These are phyloP conservation scores for Drosophila baimaii DNA, from an alignment of 1,140 invertebrate genomes.

Conservation along the genomic window DNA sequence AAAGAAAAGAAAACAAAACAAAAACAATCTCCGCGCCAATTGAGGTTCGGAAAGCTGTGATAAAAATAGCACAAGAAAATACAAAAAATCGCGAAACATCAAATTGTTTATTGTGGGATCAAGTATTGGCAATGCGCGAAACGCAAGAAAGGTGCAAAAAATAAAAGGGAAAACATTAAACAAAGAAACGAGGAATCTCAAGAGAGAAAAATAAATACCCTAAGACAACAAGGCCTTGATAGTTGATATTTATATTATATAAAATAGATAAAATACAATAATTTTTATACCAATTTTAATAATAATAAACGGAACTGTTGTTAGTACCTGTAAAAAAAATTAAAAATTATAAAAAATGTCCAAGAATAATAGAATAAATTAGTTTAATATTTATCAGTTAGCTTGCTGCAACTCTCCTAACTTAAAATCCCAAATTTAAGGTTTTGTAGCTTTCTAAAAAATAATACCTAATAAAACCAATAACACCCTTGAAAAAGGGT, in stretches of 20 bases:
- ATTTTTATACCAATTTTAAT: neutral
- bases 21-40: conserved; percentile 35
- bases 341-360: neutral
- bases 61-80: conserved; percentile 47
- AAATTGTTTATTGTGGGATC: conserved; percentile 47
- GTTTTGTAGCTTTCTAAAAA: too few relatives aligned
- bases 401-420: neutral
- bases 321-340: neutral
- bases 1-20: conserved; percentile 1
- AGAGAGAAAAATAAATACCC: conserved; percentile 2
- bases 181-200: neutral
- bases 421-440: neutral
- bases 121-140: conserved; percentile 40
- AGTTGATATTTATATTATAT: neutral
- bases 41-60: conserved; percentile 25
- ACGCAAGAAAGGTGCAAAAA: conserved; percentile 36
- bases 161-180: conserved; percentile 8
- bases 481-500: conserved; percentile 1
- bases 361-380: neutral
- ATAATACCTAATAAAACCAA: neutral
- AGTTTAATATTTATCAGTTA: too few relatives aligned
- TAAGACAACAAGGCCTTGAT: neutral
- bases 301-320: neutral
- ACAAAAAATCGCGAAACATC: conserved; percentile 43
- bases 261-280: too few relatives aligned